Evolutionary conservation across 2,797 vertebrate species (phyloP), one percentile per base, ranked within the genome.

Genomic region (Tokudaia muenninki): DNA sequence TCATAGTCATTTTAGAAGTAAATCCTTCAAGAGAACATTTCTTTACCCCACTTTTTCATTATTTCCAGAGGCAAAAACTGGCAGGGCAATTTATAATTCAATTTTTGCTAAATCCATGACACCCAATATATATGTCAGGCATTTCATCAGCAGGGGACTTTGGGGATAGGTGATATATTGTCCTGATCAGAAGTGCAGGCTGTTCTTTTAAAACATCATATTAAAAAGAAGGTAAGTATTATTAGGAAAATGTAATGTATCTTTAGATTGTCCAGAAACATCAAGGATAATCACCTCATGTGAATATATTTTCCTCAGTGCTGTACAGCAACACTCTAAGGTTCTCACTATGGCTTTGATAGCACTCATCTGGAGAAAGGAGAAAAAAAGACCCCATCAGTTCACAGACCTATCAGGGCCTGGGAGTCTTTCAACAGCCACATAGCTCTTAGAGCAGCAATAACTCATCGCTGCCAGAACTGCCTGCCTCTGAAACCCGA

Each of bases 91-190:
- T 99, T 99, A 99, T 98, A 98, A 98, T 99, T 99, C 98, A 99
- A 99, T 99, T 99, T 99, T 99, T 99, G 99, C 99, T 99, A 99
- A 99, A 99, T 99, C 99, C 99, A 98, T 99, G 98, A 98, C 99
- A 99, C 99, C 99, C 99, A 99, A 99, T 99, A 99, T 99, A 99
- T 99, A 99, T 99, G 99, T 99, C 99, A 99, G 98, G 99, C 99
- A 99, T 99, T 99, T 99, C 99, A 98, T 99, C 99, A 98, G 98
- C 98, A 98, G 98, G 98, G 98, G 98, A 98, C 99, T 99, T 99
- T 98, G 98, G 98, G 98, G 98, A 98, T 98, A 99, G 98, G 99
- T 99, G 99, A 99, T 99, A 99, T 99, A 99, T 98, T 99, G 99
- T 99, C 98, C 98, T 99, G 99, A 99, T 99, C 99, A 99, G 98